Conservation (phyloP, 2,797 vertebrate species). For the Monodelphis domestica region DNA sequence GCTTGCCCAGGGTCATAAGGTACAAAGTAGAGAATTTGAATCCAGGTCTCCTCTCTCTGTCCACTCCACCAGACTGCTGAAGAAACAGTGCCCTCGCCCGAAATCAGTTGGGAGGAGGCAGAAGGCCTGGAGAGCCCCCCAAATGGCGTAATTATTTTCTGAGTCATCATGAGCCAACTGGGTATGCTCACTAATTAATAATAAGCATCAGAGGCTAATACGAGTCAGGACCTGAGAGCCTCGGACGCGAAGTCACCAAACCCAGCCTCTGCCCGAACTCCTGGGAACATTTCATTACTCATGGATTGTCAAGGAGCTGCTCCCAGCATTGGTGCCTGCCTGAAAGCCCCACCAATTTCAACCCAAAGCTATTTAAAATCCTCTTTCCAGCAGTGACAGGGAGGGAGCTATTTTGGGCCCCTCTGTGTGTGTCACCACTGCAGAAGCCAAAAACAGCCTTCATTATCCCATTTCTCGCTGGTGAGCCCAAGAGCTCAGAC, state of each 20-base stretch:
- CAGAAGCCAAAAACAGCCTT: slow-evolving; percentile 6
- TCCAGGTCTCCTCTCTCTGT: not conserved
- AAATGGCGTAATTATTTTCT: not conserved
- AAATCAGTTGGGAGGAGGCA: not conserved
- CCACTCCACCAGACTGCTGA: not conserved
- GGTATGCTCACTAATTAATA: not conserved
- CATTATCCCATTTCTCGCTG: not conserved
- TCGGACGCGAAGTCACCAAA: not conserved
- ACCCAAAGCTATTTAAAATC: slow-evolving; percentile 14
- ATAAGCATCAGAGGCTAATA: not conserved
- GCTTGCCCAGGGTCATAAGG: not conserved
- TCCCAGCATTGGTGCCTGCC: not conserved
- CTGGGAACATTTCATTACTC: not conserved
- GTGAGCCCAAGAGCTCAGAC: not conserved
- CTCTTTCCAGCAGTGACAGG: not conserved
- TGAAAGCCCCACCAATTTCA: not conserved
- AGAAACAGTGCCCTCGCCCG: not conserved
- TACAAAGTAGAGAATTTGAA: not conserved
- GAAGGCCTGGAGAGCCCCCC: not conserved
- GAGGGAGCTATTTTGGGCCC: not conserved
- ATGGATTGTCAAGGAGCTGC: not conserved
- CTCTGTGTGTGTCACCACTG: not conserved
- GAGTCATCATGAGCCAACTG: not conserved
- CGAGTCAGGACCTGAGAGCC: not conserved
- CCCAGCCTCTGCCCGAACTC: not conserved